phyloP scores from a whole-genome alignment of 1,140 invertebrate species.

The Himalopsyche phryganea region DNA sequence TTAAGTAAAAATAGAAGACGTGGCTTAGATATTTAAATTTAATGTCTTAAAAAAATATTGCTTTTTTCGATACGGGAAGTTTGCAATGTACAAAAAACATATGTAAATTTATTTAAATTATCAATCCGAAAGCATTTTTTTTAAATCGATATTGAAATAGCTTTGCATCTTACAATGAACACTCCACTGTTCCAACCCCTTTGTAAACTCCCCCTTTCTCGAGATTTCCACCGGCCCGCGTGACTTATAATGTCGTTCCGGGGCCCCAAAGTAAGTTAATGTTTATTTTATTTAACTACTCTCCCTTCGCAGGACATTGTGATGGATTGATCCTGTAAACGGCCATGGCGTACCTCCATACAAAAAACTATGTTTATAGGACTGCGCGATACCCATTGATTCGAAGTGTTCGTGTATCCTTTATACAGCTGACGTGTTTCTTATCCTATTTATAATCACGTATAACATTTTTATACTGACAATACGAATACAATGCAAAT shows the following conservation, averaged over 20 bases:
- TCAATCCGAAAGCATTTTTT: background rate
- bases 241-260: background rate
- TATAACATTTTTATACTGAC: slow-evolving; percentile 26
- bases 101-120: background rate
- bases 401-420: slow-evolving; percentile 25
- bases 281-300: slow-evolving; percentile 31
- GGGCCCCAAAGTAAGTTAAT: slow-evolving; percentile 14
- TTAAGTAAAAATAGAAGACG: no score
- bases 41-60: no score
- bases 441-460: slow-evolving; percentile 33
- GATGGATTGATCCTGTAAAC: slow-evolving; percentile 31
- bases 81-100: no score
- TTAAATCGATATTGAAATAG: background rate
- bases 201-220: background rate
- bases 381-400: slow-evolving; percentile 10
- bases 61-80: no score
- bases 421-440: slow-evolving; percentile 17
- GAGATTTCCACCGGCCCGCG: background rate
- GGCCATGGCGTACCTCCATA: slow-evolving; percentile 22
- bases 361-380: slow-evolving; percentile 6
- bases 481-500: slow-evolving; percentile 25
- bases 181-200: background rate
- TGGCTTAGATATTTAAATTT: no score
- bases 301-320: slow-evolving; percentile 17
- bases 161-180: background rate